Percentiles rank a stretch among this genome's conserved stretches.
Evolutionary conservation across 2,888 invertebrate genomes (phyloP).

Genomic region (Fragum sueziense): DNA sequence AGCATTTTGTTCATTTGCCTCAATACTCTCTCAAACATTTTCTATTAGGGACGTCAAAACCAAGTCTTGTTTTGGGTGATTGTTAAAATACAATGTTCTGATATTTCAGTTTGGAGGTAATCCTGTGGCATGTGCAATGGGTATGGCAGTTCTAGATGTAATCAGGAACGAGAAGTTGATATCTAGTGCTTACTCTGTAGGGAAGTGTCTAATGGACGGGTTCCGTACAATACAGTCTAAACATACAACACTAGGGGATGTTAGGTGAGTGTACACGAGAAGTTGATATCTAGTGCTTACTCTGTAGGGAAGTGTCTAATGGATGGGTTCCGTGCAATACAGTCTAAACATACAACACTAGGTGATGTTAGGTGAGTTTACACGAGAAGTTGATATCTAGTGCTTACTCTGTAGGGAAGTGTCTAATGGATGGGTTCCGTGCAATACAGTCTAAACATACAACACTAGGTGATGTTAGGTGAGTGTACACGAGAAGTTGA

Average conservation of each 20-base stretch:
- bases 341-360: slow-evolving; percentile 71
- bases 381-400: slow-evolving; percentile 77
- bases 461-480: slow-evolving; percentile 76
- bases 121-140: slow-evolving; percentile 98
- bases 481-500: slow-evolving; percentile 77
- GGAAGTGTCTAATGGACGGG: slow-evolving; percentile 74
- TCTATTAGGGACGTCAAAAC: too few relatives aligned
- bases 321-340: slow-evolving; percentile 70
- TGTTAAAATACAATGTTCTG: too few relatives aligned
- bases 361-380: slow-evolving; percentile 75
- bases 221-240: slow-evolving; percentile 67
- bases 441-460: slow-evolving; percentile 70
- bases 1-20: too few relatives aligned
- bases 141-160: slow-evolving; percentile 94
- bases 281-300: slow-evolving; percentile 71
- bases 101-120: slow-evolving; percentile 92
- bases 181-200: slow-evolving; percentile 73
- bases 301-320: slow-evolving; percentile 76
- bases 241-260: slow-evolving; percentile 75
- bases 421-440: slow-evolving; percentile 71
- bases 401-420: slow-evolving; percentile 75
- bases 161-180: slow-evolving; percentile 77
- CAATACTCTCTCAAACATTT: too few relatives aligned
- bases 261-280: slow-evolving; percentile 79
- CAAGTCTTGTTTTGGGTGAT: too few relatives aligned